Base-by-base conservation (phyloP, 2,888 invertebrate genomes). In the Gari tellinella region DNA sequence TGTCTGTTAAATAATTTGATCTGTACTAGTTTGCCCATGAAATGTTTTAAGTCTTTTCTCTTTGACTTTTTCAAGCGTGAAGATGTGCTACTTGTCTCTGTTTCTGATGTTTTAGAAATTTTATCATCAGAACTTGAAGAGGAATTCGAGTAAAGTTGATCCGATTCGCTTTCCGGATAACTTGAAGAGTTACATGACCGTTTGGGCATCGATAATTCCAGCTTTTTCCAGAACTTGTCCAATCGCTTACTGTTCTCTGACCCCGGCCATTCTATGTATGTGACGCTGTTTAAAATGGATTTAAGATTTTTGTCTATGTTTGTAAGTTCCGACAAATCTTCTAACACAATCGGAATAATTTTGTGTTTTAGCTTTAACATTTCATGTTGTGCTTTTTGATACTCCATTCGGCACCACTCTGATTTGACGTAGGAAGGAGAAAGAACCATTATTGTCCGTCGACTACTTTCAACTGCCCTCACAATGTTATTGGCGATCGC, bases 301-400 rank as follows among this genome's bases (percentile, higher is more conserved):
- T 80, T 80, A 5, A 87, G 57, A 49, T 84, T 85, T 45, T 72
- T 80, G 61, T 87, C 87, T 21, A 81, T 53, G 49, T 66, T 70
- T 1, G 19, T 45, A 12, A 78, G 52, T 21, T 81, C 65, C 0
- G 77, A 67, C 1, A 85, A 66, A 48, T 85, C 83, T 17, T 83
- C 81, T 8, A 85, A 66, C n/a, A 87, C 76, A 1, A 87, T 74
- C 1, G 88, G 88, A 45, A 88, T 85, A 14, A 88, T 86, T 61
- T 75, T 84, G 70, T 86, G 86, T 64, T 84, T 84, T n/a, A 85
- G 72, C 60, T 84, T 82, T 17, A 88, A 62, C 88, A 88, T 88
- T 69, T 88, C 88, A n/a, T 86, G 86, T 61, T 86, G 88, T 1
- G 88, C 88, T 45, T 83, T 84, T 49, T 88, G 86, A 56, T 86